Evolutionary conservation across 2,888 invertebrate species (phyloP).

Genomic region (Automeris io): DNA sequence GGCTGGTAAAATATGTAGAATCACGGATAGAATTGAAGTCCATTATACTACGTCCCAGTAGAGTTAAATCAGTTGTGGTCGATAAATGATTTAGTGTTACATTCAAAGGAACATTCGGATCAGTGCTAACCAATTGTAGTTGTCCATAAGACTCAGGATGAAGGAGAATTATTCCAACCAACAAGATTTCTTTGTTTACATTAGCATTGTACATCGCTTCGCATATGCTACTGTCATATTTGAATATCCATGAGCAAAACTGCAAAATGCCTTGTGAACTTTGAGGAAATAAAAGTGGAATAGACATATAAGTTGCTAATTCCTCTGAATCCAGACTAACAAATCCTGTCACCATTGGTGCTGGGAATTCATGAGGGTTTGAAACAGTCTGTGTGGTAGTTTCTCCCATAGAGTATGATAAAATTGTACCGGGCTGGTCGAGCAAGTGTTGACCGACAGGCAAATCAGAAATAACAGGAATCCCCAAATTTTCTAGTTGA

Average conservation of each 20-base stretch:
- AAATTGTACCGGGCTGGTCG: neutral
- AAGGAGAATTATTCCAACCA: conserved; percentile 7
- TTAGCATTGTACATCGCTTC: conserved; percentile 21
- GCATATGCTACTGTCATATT: conserved; percentile 43
- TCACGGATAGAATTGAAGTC: conserved; percentile 18
- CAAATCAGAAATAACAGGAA: conserved; percentile 17
- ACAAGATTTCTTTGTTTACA: conserved; percentile 1
- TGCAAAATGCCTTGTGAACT: conserved; percentile 9
- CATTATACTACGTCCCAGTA: conserved; percentile 14
- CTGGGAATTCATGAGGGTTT: conserved; percentile 21
- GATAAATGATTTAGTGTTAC: conserved; percentile 10
- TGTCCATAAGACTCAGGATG: conserved; percentile 10
- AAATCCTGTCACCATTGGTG: conserved; percentile 17
- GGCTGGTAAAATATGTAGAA: conserved; percentile 19
- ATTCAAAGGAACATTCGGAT: conserved; percentile 23
- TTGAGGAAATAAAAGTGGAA: conserved; percentile 15
- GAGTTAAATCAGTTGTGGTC: conserved; percentile 16
- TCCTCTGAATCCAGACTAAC: conserved; percentile 17
- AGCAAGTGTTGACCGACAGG: conserved; percentile 3
- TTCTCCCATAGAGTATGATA: neutral
- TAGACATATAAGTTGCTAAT: conserved; percentile 21
- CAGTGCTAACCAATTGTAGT: conserved; percentile 8
- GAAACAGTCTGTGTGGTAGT: neutral
- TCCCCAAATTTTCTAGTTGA: conserved; percentile 22
- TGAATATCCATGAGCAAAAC: conserved; percentile 54